phyloP scores from a whole-genome alignment of 2,888 invertebrate species.

The Corbicula japonica region DNA sequence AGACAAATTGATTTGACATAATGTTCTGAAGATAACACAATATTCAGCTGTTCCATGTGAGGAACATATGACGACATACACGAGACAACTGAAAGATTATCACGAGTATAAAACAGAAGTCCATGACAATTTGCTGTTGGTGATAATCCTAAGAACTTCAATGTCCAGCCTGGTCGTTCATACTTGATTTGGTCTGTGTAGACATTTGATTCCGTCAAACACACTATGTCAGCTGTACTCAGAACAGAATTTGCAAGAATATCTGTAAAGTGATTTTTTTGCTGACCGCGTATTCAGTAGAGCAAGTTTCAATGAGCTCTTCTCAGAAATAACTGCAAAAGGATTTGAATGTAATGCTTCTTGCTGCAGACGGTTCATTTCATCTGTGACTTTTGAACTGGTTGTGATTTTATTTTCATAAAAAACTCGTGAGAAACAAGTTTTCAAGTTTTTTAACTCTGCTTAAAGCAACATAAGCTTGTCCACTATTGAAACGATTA shows the following conservation, averaged over 20 bases:
- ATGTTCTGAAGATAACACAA: conserved; percentile 1
- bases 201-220: conserved; percentile 35
- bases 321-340: not conserved
- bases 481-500: conserved; percentile 15
- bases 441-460: not conserved
- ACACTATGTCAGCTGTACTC: conserved; percentile 16
- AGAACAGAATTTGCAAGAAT: conserved; percentile 28
- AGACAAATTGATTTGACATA: conserved; percentile 1
- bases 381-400: not conserved
- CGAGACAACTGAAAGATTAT: conserved; percentile 13
- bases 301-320: conserved; percentile 12
- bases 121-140: conserved; percentile 21
- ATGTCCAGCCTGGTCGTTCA: conserved; percentile 3
- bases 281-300: conserved; percentile 40
- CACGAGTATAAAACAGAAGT: not conserved
- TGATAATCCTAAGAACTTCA: conserved; percentile 5
- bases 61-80: conserved; percentile 6
- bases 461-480: conserved; percentile 27
- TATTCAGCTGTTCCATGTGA: conserved; percentile 32
- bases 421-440: conserved; percentile 7
- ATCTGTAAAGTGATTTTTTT: conserved; percentile 28
- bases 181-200: conserved; percentile 7
- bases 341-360: conserved; percentile 8
- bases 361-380: not conserved
- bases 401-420: conserved; percentile 3